Percentiles rank a stretch among this genome's conserved stretches.
phyloP scores from a whole-genome alignment of 2,797 vertebrate species.

The Nannoperca obscura region DNA sequence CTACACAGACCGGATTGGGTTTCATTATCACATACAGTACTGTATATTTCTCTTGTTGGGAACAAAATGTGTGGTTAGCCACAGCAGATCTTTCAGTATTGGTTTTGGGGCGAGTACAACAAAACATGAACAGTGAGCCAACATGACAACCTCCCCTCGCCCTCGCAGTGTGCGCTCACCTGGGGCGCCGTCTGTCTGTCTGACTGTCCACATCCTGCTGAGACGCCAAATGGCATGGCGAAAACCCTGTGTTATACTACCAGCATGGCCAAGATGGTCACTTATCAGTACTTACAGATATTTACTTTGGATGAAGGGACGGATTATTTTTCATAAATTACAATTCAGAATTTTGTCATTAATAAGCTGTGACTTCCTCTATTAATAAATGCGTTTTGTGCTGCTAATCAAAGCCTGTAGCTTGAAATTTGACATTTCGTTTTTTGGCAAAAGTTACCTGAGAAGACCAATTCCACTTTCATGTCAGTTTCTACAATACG shows the following conservation, averaged over 20 bases:
- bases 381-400: background rate
- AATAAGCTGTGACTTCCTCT: background rate
- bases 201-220: conserved; percentile 24
- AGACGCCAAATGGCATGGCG: conserved; percentile 53
- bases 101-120: conserved; percentile 16
- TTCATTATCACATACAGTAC: conserved; percentile 44
- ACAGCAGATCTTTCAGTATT: conserved; percentile 43
- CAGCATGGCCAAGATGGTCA: background rate
- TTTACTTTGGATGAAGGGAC: background rate
- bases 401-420: background rate
- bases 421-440: background rate
- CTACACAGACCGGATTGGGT: conserved; percentile 22
- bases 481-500: no score
- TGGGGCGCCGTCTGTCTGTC: conserved; percentile 45
- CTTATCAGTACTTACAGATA: background rate
- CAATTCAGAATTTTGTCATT: no score
- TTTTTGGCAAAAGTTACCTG: background rate
- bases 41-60: conserved; percentile 28
- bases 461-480: background rate
- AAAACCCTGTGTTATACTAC: conserved; percentile 7
- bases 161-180: conserved; percentile 29
- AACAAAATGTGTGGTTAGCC: conserved; percentile 49
- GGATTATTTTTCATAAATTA: background rate
- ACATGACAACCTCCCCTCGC: conserved; percentile 17
- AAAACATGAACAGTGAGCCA: conserved; percentile 29